Evolutionary conservation across 1,140 invertebrate genomes (phyloP), one percentile per base, ranked within the genome.

Genomic region (Armadillidium nasatum): DNA sequence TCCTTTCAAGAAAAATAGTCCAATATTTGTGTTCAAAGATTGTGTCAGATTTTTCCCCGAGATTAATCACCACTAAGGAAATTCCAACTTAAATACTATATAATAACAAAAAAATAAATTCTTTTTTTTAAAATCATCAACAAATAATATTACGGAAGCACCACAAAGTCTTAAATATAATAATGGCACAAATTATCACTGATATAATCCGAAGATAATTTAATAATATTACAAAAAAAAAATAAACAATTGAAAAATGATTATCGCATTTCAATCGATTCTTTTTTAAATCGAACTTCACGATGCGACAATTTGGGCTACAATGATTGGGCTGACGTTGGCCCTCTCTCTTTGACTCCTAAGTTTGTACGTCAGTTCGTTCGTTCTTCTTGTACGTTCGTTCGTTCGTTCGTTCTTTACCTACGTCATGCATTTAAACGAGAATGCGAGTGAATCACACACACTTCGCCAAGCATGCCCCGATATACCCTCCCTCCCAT

Each of bases 381-480:
- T 60, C 50, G 7, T 2, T n/a, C n/a, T n/a, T n/a, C n/a, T 2
- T 7, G 50, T 60, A 2, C 50, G 50, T 60, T 60, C 19, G 50
- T 60, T 60, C 50, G 50, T 60, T 60, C 50, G 7, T 2, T n/a
- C n/a, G n/a, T n/a, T n/a, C n/a, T 7, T 60, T 19, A 60, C 50
- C 50, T 19, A 60, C 50, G 50, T 60, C 50, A 60, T 60, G 50
- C 50, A 60, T 60, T 60, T 60, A 15, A 60, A 15, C 50, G 50
- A 19, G 50, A 60, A 15, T 60, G 50, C 19, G 19, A 60, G 50
- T 60, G 50, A 60, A 60, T 60, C 50, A 60, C 46, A 60, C 50
- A 60, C 50, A 60, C 50, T 60, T 60, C 50, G 50, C 50, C 50
- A 60, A 19, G 50, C 50, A 60, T 60, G 19, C 50, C 50, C 50